Conservation (phyloP, 2,113 vertebrate species). For the Chionis minor region DNA sequence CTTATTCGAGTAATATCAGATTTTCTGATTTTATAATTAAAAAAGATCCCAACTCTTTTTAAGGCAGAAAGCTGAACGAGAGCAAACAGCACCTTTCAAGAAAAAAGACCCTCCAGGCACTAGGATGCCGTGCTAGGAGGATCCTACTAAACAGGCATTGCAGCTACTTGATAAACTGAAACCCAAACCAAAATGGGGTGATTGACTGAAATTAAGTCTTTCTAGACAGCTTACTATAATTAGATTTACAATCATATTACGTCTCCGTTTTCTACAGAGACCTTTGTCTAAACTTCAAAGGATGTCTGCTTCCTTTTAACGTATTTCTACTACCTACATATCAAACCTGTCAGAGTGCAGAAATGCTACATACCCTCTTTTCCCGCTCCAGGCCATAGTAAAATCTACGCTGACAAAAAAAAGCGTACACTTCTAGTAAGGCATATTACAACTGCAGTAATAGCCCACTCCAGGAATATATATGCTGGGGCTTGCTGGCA, state of each 20-base stretch:
- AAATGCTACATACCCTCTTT: conserved; percentile 10
- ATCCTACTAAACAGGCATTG: not conserved
- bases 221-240: conserved; percentile 31
- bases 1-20: not conserved
- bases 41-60: not conserved
- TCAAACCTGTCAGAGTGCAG: conserved; percentile 24
- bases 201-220: conserved; percentile 15
- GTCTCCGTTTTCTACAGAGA: conserved; percentile 37
- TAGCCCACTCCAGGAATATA: not conserved
- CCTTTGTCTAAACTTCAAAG: conserved; percentile 62
- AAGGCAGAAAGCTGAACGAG: not conserved
- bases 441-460: not conserved
- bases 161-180: not conserved
- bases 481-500: conserved; percentile 7
- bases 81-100: not conserved
- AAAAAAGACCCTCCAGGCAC: not conserved
- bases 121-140: not conserved
- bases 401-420: not conserved
- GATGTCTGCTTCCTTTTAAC: conserved; percentile 40
- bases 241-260: conserved; percentile 44
- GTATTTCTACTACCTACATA: conserved; percentile 31
- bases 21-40: not conserved
- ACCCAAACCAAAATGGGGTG: not conserved
- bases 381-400: conserved; percentile 11
- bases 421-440: not conserved